Evolutionary conservation across 1,140 invertebrate species (phyloP).

Genomic region (Drosophila tani): DNA sequence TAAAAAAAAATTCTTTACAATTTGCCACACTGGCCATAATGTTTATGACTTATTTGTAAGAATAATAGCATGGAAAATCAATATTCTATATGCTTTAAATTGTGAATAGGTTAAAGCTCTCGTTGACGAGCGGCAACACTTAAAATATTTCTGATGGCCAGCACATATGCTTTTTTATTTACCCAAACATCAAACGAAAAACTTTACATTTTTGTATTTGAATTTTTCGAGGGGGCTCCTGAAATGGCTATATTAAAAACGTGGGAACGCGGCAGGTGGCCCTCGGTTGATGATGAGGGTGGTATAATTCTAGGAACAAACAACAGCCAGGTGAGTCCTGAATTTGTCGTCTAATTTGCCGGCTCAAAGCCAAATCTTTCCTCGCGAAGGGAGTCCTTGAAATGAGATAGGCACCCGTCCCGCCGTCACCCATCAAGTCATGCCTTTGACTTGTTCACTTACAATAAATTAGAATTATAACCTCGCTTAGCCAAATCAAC

Average conservation of each 20-base stretch:
- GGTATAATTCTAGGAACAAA: conserved; percentile 5
- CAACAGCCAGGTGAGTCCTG: conserved; percentile 17
- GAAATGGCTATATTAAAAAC: conserved; percentile 37
- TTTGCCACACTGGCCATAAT: neutral
- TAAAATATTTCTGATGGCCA: conserved; percentile 10
- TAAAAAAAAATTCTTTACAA: neutral
- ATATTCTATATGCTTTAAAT: conserved; percentile 13
- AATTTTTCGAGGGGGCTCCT: conserved; percentile 15
- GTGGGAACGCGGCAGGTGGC: conserved; percentile 47
- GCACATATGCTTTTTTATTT: conserved; percentile 20
- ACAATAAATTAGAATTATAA: conserved; percentile 79
- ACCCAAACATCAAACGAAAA: conserved; percentile 48
- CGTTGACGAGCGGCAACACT: neutral
- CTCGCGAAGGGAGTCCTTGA: neutral
- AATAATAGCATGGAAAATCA: conserved; percentile 5
- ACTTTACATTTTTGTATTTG: conserved; percentile 29
- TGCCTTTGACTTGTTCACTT: conserved; percentile 63
- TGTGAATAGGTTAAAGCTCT: conserved; percentile 6
- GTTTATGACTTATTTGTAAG: neutral
- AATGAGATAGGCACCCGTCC: conserved; percentile 19
- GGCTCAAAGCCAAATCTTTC: conserved; percentile 3
- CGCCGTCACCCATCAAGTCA: conserved; percentile 13
- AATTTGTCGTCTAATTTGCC: conserved; percentile 32
- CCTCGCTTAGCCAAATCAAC: conserved; percentile 80
- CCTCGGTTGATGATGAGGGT: neutral